These are phyloP conservation scores for Strigamia crassipes DNA, from an alignment of 2,888 invertebrate species.

Conservation along the genomic window DNA sequence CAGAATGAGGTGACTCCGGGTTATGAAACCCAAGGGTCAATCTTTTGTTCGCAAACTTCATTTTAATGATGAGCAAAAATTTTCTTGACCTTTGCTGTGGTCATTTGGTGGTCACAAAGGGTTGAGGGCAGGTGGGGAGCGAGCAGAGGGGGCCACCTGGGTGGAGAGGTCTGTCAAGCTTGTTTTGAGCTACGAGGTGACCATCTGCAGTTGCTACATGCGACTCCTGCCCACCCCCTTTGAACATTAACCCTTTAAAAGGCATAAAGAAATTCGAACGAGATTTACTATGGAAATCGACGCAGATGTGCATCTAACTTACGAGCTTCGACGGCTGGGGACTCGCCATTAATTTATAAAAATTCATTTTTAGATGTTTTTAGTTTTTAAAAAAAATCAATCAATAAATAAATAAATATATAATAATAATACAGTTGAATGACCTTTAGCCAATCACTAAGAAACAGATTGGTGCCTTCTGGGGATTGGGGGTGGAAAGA, in stretches of 20 bases:
- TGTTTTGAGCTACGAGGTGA: background rate
- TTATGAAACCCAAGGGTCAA: slow-evolving; percentile 12
- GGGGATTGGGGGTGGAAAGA: slow-evolving; percentile 21
- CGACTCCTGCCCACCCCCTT: background rate
- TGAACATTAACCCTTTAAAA: slow-evolving; percentile 14
- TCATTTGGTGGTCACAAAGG: slow-evolving; percentile 17
- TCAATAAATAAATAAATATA: background rate
- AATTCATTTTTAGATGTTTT: background rate
- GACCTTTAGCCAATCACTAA: slow-evolving; percentile 31
- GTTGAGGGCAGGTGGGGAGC: slow-evolving; percentile 27
- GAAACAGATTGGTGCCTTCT: slow-evolving; percentile 27
- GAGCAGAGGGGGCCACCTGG: background rate
- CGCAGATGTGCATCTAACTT: slow-evolving; percentile 4
- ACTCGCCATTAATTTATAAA: background rate
- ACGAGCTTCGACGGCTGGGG: background rate
- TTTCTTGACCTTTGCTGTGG: slow-evolving; percentile 27
- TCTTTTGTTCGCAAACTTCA: background rate
- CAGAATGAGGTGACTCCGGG: background rate
- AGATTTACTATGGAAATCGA: slow-evolving; percentile 29
- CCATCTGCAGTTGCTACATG: slow-evolving; percentile 21
- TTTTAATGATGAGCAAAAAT: slow-evolving; percentile 36
- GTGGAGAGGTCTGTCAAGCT: slow-evolving; percentile 13
- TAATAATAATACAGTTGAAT: slow-evolving; percentile 28
- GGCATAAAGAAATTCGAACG: background rate
- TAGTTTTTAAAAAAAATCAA: background rate